Evolutionary conservation across 2,113 vertebrate genomes (phyloP), one percentile per base, ranked within the genome.

Genomic region (Phyllostomus hastatus): DNA sequence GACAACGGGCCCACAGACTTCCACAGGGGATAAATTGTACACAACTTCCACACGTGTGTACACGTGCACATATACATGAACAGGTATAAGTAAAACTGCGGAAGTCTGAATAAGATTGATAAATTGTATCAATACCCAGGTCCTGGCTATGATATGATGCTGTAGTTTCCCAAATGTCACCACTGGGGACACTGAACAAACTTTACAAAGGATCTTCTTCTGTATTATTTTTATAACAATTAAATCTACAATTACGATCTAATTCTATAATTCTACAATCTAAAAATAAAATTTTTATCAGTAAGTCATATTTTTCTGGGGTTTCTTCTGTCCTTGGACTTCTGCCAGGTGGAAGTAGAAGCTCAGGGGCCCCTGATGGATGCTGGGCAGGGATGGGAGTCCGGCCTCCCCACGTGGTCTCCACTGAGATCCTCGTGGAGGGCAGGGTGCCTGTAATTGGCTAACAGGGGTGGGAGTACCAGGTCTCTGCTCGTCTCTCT

Each of bases 161-260:
- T 24, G 1, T 16, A 38, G 10, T 57, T 83, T 67, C 83, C 4
- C 67, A 46, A 54, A 54, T 35, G 78, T 75, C 67, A 22, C 31
- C 57, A 16, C 5, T 54, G n/a, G 15, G 6, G 11, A 31, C 85
- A 64, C 20, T 28, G 8, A 5, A 9, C n/a, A 78, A 26, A 28
- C 12, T 79, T 70, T 20, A 85, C 26, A 91, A 78, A 69, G 10
- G 52, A 35, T 88, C 10, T 86, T 10, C 78, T n/a, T 80, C 54
- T 50, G 59, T 43, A 59, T 26, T 50, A 12, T 67, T 59, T 95
- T 59, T 85, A 84, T 19, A 69, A 76, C 2, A 11, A 26, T 90
- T 70, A 43, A 57, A 59, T 59, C 46, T 90, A 66, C 24, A 46
- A 66, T 22, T 57, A 64, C 33, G 5, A 54, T 57, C 54, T 54